A percentile compares a stretch with the other conserved stretches of the same genome.
Conservation (phyloP, 2,113 vertebrate species). For the Aspidoscelis tigris region DNA sequence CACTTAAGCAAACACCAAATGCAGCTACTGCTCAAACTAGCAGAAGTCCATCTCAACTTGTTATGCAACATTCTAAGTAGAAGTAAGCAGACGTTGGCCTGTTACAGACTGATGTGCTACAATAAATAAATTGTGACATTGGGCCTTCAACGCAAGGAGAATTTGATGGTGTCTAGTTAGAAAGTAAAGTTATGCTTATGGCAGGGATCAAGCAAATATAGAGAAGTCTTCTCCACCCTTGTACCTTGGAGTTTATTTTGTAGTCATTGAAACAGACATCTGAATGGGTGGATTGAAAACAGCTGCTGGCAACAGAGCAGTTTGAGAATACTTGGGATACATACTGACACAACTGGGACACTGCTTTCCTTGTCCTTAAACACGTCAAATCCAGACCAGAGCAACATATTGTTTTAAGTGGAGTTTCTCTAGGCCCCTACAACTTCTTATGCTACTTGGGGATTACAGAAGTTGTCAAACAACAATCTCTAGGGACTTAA, state of each 20-base stretch:
- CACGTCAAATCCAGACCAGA: not conserved
- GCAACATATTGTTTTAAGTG: not conserved
- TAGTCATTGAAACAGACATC: conserved; percentile 18
- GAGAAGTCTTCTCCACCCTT: not conserved
- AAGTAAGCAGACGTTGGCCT: not conserved
- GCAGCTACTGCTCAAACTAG: not conserved
- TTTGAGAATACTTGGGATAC: not conserved
- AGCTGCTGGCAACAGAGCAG: conserved; percentile 7
- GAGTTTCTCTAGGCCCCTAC: too few relatives aligned
- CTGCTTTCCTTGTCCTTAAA: not conserved
- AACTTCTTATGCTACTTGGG: too few relatives aligned
- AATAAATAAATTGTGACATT: conserved; percentile 16
- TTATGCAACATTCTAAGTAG: not conserved
- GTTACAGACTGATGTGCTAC: not conserved
- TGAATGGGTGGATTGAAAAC: conserved; percentile 15
- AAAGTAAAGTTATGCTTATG: not conserved
- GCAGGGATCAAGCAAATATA: not conserved
- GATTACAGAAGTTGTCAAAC: too few relatives aligned
- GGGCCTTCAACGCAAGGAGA: conserved; percentile 1
- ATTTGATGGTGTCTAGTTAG: conserved; percentile 3
- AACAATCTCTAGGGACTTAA: too few relatives aligned
- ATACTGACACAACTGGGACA: conserved; percentile 20
- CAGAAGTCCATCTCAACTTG: not conserved
- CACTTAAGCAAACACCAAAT: not conserved
- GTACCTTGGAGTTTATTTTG: not conserved